Evolutionary conservation across 2,113 vertebrate genomes (phyloP).

Genomic region (Alethe diademata): DNA sequence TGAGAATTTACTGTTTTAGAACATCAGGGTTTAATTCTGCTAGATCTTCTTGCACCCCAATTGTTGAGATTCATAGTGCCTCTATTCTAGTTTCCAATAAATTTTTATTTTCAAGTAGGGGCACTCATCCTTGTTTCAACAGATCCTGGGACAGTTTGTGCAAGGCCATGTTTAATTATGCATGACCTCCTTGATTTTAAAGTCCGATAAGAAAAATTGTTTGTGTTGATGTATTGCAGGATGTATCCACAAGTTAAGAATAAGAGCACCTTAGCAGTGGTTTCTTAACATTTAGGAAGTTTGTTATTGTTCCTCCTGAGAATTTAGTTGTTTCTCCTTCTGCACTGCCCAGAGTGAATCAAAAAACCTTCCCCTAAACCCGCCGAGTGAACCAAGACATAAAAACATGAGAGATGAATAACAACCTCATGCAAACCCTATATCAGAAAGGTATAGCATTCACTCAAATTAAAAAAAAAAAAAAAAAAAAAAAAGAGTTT

Average conservation of each 20-base stretch:
- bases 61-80: background rate
- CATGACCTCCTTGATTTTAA: background rate
- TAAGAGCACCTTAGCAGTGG: background rate
- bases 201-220: background rate
- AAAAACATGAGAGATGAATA: background rate
- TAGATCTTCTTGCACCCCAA: background rate
- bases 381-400: accelerated
- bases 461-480: background rate
- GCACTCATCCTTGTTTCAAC: background rate
- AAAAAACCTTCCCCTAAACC: background rate
- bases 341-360: background rate
- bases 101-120: background rate
- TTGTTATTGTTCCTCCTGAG: background rate
- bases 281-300: background rate
- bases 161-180: background rate
- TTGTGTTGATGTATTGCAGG: background rate
- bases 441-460: background rate
- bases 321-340: background rate
- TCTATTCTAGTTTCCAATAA: background rate
- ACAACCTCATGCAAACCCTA: background rate
- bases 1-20: background rate
- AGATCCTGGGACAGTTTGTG: background rate
- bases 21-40: background rate
- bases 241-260: background rate
- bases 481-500: background rate